Evolutionary conservation across 2,113 vertebrate genomes (phyloP).

Genomic region (Bubo blakistoni): DNA sequence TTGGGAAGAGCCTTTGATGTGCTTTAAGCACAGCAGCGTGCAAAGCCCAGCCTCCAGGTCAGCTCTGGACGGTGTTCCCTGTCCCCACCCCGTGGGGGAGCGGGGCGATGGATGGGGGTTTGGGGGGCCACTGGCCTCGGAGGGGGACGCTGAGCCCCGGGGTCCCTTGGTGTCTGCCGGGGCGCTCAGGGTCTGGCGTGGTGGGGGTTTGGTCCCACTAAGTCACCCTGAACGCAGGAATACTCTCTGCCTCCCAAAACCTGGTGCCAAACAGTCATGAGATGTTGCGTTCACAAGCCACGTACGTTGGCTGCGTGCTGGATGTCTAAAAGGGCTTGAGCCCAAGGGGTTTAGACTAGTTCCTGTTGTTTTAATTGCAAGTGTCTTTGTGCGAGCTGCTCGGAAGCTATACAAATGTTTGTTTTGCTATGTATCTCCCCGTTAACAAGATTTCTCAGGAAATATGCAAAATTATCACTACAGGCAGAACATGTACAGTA

Average conservation of each 20-base stretch:
- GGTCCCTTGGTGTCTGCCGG: neutral
- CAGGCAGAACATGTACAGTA: conserved; percentile 52
- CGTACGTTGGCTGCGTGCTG: accelerated
- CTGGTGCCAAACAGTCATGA: neutral
- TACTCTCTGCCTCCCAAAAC: neutral
- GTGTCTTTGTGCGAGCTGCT: neutral
- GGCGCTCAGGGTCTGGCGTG: neutral
- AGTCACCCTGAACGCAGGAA: accelerated
- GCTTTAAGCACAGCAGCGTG: neutral
- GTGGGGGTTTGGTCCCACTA: neutral
- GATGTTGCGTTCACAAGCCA: accelerated
- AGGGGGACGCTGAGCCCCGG: neutral
- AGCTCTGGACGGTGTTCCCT: neutral
- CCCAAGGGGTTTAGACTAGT: neutral
- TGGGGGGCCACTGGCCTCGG: neutral
- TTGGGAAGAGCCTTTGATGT: neutral
- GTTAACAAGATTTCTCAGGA: conserved; percentile 53
- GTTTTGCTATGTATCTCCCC: conserved; percentile 16
- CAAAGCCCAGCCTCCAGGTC: neutral
- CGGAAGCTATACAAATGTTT: conserved; percentile 36
- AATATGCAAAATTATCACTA: conserved; percentile 56
- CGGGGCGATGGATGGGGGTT: accelerated
- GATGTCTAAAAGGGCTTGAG: neutral
- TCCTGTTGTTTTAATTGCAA: neutral
- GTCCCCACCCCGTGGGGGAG: accelerated